Evolutionary conservation across 2,888 invertebrate species (phyloP), one percentile per base, ranked within the genome.

Genomic region (Ormyrus rosae): DNA sequence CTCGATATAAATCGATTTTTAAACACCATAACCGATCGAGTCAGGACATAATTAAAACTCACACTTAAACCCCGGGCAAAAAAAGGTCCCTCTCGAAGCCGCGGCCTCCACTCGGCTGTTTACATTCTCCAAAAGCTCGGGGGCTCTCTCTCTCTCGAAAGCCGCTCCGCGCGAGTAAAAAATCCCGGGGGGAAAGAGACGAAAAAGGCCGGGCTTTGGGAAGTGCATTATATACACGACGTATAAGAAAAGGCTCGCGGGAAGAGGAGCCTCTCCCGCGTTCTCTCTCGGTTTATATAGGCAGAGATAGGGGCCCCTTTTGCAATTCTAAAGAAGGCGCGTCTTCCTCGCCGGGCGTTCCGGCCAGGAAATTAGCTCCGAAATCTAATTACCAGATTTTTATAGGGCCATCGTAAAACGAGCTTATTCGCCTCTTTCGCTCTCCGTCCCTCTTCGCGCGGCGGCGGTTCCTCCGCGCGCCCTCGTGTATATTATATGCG

Each of bases 341-440:
- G 78, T 74, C 56, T 60, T 60, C 61, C 78, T 56, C 70, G 82
- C 79, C 74, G 70, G 67, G 75, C 79, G 83, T 83, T 83, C 84
- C 85, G 85, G 85, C 83, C 86, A 86, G 88, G 87, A 88, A 89
- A 89, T 90, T 90, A 90, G 87, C 87, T 90, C 86, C 88, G 83
- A 90, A 90, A 90, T 90, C 90, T 90, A 90, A 90, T 90, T 90
- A 90, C 86, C 85, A 90, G 87, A 90, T 89, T 88, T 90, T 89
- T 90, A 90, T 90, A 90, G 89, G 88, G 88, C 90, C 86, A 89
- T 90, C 90, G 90, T 90, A 90, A 90, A 90, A 90, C 87, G 85
- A 84, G 72, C 68, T 72, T 76, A 68, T 76, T 72, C 71, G 13
- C 63, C 76, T 48, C 51, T 13, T 64, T 5, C 77, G 61, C 50